Evolutionary conservation across 1,140 invertebrate genomes (phyloP), one percentile per base, ranked within the genome.

Genomic region (Chymomyza costata): DNA sequence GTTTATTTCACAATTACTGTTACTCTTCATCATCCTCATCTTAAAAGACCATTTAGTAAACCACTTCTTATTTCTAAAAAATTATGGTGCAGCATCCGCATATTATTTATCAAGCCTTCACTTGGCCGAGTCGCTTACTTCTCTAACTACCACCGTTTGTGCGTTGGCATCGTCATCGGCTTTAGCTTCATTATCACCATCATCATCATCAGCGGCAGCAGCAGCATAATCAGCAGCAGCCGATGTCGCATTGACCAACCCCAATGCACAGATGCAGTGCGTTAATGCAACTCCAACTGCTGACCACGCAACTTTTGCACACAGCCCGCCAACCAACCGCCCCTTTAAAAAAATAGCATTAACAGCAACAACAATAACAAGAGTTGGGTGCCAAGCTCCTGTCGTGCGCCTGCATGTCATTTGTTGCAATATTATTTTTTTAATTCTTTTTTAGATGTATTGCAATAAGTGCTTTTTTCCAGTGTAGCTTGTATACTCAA

Each of bases 141-240:
- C n/a, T n/a, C n/a, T n/a, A n/a, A n/a, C n/a, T n/a, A n/a, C n/a
- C n/a, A n/a, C n/a, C n/a, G n/a, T 70, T 78, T 68, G 65, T 34
- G 31, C 31, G 8, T 25, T 3, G 3, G 8, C n/a, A n/a, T n/a
- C 21, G 21, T 25, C 21, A 3, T 25, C 3, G 37, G 60, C 60
- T 34, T 21, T 62, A 54, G 35, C 68, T 57, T 62, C 71, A 76
- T 58, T 71, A 76, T 57, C 74, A 78, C 66, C 64, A 76, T 74
- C 61, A 62, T 43, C 21, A 50, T 35, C 41, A 19, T 45, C 38
- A 3, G 28, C 52, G 28, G 45, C 28, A 17, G 41, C 41, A n/a
- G 25, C 50, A 25, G 21, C 21, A 25, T 32, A 41, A 28, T 5
- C 32, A 14, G 47, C 43, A 44, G 28, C 40, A 17, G 31, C 39